Evolutionary conservation across 1,140 invertebrate genomes (phyloP), one percentile per base, ranked within the genome.

Genomic region (Muscidifurax raptorellus): DNA sequence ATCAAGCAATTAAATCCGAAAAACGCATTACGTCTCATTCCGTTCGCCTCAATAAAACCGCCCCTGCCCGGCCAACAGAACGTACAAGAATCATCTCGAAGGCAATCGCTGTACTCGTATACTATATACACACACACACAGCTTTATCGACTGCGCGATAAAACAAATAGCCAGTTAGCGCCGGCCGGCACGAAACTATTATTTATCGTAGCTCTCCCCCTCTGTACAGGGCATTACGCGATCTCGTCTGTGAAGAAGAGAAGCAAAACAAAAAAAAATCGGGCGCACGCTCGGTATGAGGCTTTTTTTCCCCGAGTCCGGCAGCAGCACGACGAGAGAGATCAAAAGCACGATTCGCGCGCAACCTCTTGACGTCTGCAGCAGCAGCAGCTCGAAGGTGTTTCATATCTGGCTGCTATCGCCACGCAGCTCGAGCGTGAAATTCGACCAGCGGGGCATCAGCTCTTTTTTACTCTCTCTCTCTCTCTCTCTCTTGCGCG

Each of bases 391-490:
- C 88, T 88, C 86, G 85, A 87, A 91, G 90, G 90, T 91, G 90
- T 91, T 88, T 90, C 88, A 88, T 91, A 90, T 91, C 90, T 90
- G 88, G 86, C 88, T 75, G 90, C 90, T 90, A 91, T 91, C 90
- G 89, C 90, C 90, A 90, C 90, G 87, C 90, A 91, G 89, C 89
- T 88, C 90, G 89, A 91, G 89, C 90, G 90, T 91, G 90, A 91
- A 91, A 91, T 91, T 90, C 89, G 89, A 91, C 89, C 90, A 90
- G 88, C 84, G 84, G 86, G 83, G 84, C 85, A 89, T 90, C 88
- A 88, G 81, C 80, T 52, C 79, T 84, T 69, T 80, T 27, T 28
- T 32, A 83, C 72, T 86, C 85, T 87, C 87, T 87, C 86, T 87
- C 72, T 85, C 83, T 75, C 82, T 81, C 75, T 85, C 52, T 75